Evolutionary conservation across 2,113 vertebrate species (phyloP), one percentile per base, ranked within the genome.

Genomic region (Tachycineta bicolor): DNA sequence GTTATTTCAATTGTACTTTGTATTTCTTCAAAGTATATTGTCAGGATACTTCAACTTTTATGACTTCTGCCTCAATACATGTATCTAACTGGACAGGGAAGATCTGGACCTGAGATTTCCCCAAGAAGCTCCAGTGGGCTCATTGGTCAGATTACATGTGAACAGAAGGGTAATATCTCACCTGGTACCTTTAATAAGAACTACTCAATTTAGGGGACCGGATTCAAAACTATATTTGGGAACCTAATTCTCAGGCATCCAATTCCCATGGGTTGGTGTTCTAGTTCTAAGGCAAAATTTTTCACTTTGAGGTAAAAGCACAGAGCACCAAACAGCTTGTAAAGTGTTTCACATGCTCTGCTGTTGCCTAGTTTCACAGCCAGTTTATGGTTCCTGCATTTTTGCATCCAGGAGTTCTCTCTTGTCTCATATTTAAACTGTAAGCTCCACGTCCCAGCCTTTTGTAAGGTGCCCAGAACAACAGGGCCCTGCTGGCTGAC

Each of bases 271-370:
- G 39, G 49, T 34, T 1, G 0, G 18, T 69, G 25, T 50, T 89
- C 19, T 37, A 46, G 50, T 58, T 87, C 59, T 6, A 28, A 74
- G 25, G 43, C 25, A 22, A 77, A 75, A 67, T 33, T 58, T 43
- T 86, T 59, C 47, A 60, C n/a, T 74, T 81, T 12, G 24, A 60
- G 52, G 24, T 77, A 71, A 74, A 86, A 75, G 55, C 52, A 31
- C 1, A 0, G 63, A 39, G 50, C 1, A 5, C 31, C 37, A 29
- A 60, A 49, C 33, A 86, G 55, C 49, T 80, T 5, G 0, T 58
- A 69, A 65, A 17, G 10, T 46, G 75, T 95, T 86, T 73, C 29
- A 47, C 9, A 1, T 21, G n/a, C 39, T 71, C 29, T 68, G 25
- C 33, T 78, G 23, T 46, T 81, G 47, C 47, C 52, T 33, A 7